These are phyloP conservation scores for Electrona antarctica DNA, from an alignment of 2,113 vertebrate genomes.

Conservation along the genomic window DNA sequence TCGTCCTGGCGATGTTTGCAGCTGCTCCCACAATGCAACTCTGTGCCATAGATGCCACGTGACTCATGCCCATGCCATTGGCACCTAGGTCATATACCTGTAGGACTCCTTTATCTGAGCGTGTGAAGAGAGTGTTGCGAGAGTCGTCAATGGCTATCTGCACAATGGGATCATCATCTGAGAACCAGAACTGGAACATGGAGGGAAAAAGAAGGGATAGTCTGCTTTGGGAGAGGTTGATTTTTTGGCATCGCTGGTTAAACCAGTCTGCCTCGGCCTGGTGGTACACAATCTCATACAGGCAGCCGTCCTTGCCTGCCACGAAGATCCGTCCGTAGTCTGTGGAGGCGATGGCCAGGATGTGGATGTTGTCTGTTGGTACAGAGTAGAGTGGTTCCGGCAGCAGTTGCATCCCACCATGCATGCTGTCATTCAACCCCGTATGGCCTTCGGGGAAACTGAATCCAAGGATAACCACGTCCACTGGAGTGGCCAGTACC, in stretches of 20 bases:
- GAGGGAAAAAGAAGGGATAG: conserved; percentile 95
- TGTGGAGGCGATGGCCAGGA: conserved; percentile 90
- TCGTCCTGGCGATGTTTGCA: conserved; percentile 94
- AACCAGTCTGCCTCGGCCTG: conserved; percentile 99
- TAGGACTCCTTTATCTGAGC: conserved; percentile 94
- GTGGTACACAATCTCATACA: conserved; percentile 97
- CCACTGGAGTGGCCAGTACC: conserved; percentile 94
- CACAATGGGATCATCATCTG: conserved; percentile 95
- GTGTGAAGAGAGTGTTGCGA: conserved; percentile 89
- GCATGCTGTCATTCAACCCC: conserved; percentile 92
- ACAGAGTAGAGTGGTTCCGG: conserved; percentile 95
- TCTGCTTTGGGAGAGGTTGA: conserved; percentile 94
- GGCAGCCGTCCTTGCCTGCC: conserved; percentile 95
- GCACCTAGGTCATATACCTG: conserved; percentile 94
- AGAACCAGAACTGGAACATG: conserved; percentile 94
- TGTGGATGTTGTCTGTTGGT: conserved; percentile 95
- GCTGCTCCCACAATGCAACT: conserved; percentile 90
- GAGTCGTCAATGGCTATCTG: conserved; percentile 97
- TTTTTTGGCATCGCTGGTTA: conserved; percentile 94
- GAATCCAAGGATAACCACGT: conserved; percentile 94
- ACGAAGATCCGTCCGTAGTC: conserved; percentile 93
- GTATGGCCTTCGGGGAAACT: conserved; percentile 87
- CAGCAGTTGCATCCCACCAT: conserved; percentile 92
- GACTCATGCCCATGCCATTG: conserved; percentile 92
- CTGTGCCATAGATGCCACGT: conserved; percentile 94